Percentiles rank a stretch among this genome's conserved stretches.
Evolutionary conservation across 2,888 invertebrate species (phyloP).

Genomic region (Thelaira solivaga): DNA sequence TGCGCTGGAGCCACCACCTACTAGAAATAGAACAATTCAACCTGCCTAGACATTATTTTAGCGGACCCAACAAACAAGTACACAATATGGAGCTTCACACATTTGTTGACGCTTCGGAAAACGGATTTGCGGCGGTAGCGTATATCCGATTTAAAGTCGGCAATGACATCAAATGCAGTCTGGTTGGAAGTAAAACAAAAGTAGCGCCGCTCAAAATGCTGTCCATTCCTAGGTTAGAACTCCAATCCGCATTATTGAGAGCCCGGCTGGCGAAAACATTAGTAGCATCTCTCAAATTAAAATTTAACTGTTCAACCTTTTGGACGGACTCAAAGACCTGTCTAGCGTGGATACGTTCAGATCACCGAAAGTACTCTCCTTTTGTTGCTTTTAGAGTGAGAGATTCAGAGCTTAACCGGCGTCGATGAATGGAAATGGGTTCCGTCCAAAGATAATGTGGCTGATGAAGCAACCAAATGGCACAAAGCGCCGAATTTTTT

Average conservation of each 20-base stretch:
- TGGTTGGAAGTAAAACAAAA: background rate
- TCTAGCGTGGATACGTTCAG: constrained; percentile 49
- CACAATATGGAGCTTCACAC: too few species aligned
- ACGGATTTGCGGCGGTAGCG: too few species aligned
- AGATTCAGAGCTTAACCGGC: constrained; percentile 11
- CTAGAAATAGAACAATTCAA: background rate
- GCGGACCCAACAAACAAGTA: background rate
- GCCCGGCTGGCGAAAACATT: constrained; percentile 25
- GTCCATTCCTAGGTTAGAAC: constrained; percentile 7
- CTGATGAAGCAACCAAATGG: constrained; percentile 54
- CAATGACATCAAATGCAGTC: background rate
- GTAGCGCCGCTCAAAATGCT: background rate
- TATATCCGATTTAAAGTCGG: too few species aligned
- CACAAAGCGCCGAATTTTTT: constrained; percentile 4
- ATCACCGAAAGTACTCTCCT: constrained; percentile 58
- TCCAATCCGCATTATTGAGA: constrained; percentile 44
- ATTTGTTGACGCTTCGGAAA: too few species aligned
- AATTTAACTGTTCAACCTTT: background rate
- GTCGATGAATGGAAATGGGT: constrained; percentile 56
- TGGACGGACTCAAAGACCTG: constrained; percentile 1
- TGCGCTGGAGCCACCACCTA: background rate
- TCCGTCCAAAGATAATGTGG: constrained; percentile 42
- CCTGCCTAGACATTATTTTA: background rate
- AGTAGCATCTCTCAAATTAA: background rate
- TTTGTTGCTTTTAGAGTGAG: constrained; percentile 63